Conservation (phyloP, 2,888 invertebrate genomes). For the Agelastica alni region DNA sequence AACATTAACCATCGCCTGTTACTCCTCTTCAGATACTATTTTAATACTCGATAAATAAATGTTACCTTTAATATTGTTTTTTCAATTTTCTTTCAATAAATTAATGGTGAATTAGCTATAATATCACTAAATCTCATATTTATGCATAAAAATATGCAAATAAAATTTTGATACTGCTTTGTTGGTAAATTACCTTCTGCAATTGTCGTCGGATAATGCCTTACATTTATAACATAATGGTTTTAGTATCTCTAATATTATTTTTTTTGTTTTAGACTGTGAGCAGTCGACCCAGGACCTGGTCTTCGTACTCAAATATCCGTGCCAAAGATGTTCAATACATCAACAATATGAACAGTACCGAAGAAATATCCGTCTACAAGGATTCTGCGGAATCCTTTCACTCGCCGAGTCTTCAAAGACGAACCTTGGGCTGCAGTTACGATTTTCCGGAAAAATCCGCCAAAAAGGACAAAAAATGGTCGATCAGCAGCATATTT, state of each 20-base stretch:
- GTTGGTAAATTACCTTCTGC: too few species aligned
- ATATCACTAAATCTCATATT: too few species aligned
- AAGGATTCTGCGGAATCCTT: slow-evolving; percentile 39
- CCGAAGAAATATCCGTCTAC: slow-evolving; percentile 48
- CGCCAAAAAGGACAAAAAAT: slow-evolving; percentile 69
- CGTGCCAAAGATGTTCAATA: slow-evolving; percentile 46
- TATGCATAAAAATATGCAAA: too few species aligned
- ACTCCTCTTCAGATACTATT: too few species aligned
- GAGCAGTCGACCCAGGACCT: slow-evolving; percentile 54
- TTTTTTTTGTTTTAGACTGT: slow-evolving; percentile 55
- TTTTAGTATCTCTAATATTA: background rate
- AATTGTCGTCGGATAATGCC: too few species aligned
- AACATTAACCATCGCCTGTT: too few species aligned
- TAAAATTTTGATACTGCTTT: too few species aligned
- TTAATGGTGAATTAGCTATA: too few species aligned
- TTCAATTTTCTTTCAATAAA: too few species aligned
- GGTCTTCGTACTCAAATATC: slow-evolving; percentile 54
- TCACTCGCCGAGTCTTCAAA: slow-evolving; percentile 47
- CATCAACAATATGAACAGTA: slow-evolving; percentile 50
- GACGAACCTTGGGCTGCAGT: slow-evolving; percentile 58
- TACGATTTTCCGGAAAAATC: slow-evolving; percentile 57
- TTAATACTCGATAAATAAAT: too few species aligned
- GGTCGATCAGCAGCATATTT: slow-evolving; percentile 81
- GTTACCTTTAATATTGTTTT: too few species aligned
- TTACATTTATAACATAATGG: too few species aligned